Evolutionary conservation across 2,797 vertebrate species (phyloP), one percentile per base, ranked within the genome.

Genomic region (Chelidonichthys spinosus): DNA sequence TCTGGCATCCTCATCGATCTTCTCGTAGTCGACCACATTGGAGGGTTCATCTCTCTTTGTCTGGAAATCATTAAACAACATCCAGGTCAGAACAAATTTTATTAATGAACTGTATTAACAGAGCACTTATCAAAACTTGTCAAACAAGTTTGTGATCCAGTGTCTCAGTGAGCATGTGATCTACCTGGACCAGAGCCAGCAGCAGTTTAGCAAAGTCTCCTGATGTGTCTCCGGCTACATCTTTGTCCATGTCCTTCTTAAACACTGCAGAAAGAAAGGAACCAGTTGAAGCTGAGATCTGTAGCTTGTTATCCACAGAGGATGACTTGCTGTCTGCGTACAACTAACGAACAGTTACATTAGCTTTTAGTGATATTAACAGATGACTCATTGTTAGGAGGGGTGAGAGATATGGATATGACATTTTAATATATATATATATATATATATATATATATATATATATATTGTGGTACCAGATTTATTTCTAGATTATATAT

Each of bases 221-320:
- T 1, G 98, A 99, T 0, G 97, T 99, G 91, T 99, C 98, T 3
- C 97, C 97, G 13, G 96, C 77, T 0, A 99, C 95, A 70, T 99
- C 98, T 88, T 98, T 98, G 50, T 98, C 97, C 92, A 99, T 74
- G 0, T 99, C 97, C 25, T 96, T 98, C 94, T 98, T 99, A 87
- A 97, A 98, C 93, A 97, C 98, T 99, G 89, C 33, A 10, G 15
- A 74, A 0, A 70, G 8, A 76, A 50, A 54, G 1, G 0, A 59
- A 61, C 25, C 25, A 25, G 25, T 25, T 25, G 25, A 25, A 25
- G 25, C 25, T 25, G 18, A 42, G 47, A 25, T 40, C 25, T 15
- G 42, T 15, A 18, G 49, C 40, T 61, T 2, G 14, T 63, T 63
- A 55, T 36, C 68, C 11, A 11, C n/a, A 11, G 1, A 39, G 1